These are phyloP conservation scores for Rhodophaea formosa DNA, from an alignment of 2,888 invertebrate genomes.

Conservation along the genomic window DNA sequence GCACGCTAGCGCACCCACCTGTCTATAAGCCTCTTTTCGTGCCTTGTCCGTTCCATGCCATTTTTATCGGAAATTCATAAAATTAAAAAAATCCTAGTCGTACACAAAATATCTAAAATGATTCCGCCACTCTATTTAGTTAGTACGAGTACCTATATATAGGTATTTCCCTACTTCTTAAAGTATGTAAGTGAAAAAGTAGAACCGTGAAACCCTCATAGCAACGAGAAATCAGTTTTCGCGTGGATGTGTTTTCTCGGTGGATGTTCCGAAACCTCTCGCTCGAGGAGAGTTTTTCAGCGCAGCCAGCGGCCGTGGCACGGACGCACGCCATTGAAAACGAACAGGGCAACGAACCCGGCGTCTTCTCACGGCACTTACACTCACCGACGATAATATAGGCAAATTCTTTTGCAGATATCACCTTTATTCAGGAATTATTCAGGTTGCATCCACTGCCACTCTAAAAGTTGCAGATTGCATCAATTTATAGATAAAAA, in stretches of 20 bases:
- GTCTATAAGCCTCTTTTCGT: constrained; percentile 43
- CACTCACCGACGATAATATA: constrained; percentile 5
- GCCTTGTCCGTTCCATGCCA: constrained; percentile 19
- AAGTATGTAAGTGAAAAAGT: neutral
- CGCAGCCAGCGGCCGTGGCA: constrained; percentile 48
- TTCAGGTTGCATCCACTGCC: neutral
- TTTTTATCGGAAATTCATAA: neutral
- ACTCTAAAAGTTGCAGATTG: too few relatives aligned
- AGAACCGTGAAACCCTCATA: constrained; percentile 10
- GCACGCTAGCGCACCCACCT: constrained; percentile 68
- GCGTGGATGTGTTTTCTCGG: constrained; percentile 26
- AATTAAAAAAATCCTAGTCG: neutral
- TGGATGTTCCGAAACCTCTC: constrained; percentile 26
- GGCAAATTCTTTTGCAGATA: neutral
- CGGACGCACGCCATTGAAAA: constrained; percentile 63
- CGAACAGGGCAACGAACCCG: constrained; percentile 71
- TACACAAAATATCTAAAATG: too few relatives aligned
- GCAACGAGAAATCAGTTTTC: constrained; percentile 16
- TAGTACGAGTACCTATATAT: too few relatives aligned
- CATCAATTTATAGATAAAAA: too few relatives aligned
- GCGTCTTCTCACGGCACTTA: constrained; percentile 36
- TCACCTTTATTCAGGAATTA: neutral
- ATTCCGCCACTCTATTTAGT: too few relatives aligned
- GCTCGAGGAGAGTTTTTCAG: constrained; percentile 57
- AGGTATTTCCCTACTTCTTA: too few relatives aligned